Evolutionary conservation across 2,797 vertebrate genomes (phyloP).

Genomic region (Syndactyla subalaris): DNA sequence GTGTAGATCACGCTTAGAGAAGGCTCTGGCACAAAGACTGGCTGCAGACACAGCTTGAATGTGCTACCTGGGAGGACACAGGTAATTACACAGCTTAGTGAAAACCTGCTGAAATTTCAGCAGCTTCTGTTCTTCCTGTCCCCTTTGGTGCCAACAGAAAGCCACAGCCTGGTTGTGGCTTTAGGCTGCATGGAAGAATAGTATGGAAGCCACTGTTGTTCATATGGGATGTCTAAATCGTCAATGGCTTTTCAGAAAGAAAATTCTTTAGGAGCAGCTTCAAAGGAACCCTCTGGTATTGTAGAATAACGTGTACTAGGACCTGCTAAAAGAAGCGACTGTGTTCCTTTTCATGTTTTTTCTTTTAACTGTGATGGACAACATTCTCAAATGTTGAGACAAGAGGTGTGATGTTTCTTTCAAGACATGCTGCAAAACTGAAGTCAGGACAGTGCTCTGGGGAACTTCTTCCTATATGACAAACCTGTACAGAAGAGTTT

Average conservation of each 20-base stretch:
- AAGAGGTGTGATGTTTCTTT: neutral
- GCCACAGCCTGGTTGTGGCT: neutral
- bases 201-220: neutral
- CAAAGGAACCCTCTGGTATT: neutral
- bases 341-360: neutral
- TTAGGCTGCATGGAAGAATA: rapidly evolving
- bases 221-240: neutral
- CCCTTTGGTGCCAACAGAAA: neutral
- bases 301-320: rapidly evolving
- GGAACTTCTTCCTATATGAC: neutral
- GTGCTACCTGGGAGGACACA: neutral
- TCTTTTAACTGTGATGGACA: neutral
- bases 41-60: neutral
- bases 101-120: neutral
- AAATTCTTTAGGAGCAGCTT: neutral
- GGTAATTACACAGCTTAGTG: neutral
- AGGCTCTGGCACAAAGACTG: neutral
- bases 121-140: neutral
- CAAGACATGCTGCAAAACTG: neutral
- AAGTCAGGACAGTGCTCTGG: neutral
- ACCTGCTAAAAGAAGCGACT: neutral
- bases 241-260: neutral
- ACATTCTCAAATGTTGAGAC: neutral
- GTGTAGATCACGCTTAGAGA: neutral
- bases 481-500: neutral